phyloP scores from a whole-genome alignment of 2,888 invertebrate species.

The Octodonta nipae region DNA sequence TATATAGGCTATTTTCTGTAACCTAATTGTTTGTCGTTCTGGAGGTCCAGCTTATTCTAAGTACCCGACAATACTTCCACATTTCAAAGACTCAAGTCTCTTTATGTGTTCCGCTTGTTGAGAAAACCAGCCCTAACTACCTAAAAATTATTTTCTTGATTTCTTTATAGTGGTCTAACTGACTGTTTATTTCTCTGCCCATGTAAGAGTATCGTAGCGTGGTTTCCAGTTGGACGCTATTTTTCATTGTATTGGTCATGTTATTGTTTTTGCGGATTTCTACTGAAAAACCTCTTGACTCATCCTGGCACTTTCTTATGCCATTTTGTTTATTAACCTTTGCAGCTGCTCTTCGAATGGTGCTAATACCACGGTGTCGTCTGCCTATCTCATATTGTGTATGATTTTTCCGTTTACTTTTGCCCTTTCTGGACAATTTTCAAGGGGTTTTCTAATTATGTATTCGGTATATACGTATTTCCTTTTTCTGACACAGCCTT shows the following conservation, averaged over 20 bases:
- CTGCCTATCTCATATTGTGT: background rate
- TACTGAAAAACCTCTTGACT: background rate
- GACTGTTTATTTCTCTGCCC: background rate
- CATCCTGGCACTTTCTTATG: background rate
- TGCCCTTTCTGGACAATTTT: background rate
- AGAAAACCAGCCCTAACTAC: background rate
- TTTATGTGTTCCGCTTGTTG: no score
- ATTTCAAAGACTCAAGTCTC: no score
- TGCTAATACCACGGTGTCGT: background rate
- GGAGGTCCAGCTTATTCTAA: no score
- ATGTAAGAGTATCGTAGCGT: background rate
- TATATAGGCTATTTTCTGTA: no score
- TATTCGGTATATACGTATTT: background rate
- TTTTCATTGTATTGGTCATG: background rate
- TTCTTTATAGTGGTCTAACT: background rate
- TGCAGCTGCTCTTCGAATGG: background rate
- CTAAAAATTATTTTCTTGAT: background rate
- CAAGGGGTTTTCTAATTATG: background rate
- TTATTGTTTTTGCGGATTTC: background rate
- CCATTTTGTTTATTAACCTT: background rate
- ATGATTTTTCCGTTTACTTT: background rate
- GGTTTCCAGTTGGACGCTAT: background rate
- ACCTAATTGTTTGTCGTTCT: no score
- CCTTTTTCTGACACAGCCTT: slow-evolving; percentile 1
- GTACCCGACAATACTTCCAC: no score